Evolutionary conservation across 2,888 invertebrate genomes (phyloP).

Genomic region (Leptopilina syphax): DNA sequence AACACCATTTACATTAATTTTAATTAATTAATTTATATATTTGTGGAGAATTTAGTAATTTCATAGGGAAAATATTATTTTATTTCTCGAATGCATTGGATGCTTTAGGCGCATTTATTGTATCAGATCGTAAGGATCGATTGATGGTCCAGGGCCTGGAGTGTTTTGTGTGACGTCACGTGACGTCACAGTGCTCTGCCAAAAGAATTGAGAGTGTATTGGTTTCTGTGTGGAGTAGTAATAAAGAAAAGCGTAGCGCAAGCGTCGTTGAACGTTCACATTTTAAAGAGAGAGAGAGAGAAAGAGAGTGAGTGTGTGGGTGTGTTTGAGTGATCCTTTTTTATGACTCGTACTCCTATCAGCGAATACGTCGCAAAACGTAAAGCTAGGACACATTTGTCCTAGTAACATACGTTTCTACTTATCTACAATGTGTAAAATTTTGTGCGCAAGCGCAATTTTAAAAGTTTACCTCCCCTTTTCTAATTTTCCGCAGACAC

Average conservation of each 20-base stretch:
- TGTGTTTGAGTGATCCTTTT: slow-evolving; percentile 5
- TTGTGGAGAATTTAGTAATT: too few relatives aligned
- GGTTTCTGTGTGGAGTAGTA: slow-evolving; percentile 45
- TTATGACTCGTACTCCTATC: slow-evolving; percentile 7
- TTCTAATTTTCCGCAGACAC: neutral
- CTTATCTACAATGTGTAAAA: neutral
- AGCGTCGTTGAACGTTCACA: neutral
- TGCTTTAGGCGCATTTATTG: neutral
- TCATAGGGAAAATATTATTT: neutral
- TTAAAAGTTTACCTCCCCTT: neutral
- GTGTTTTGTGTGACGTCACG: slow-evolving; percentile 58
- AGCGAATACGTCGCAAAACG: slow-evolving; percentile 6
- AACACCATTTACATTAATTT: neutral
- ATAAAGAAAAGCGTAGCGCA: slow-evolving; percentile 42
- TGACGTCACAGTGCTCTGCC: slow-evolving; percentile 55
- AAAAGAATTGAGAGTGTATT: neutral
- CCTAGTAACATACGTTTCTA: slow-evolving; percentile 11
- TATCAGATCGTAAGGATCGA: slow-evolving; percentile 53
- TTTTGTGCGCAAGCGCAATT: neutral
- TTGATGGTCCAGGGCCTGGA: slow-evolving; percentile 56
- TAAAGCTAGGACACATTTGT: neutral
- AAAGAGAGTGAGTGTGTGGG: neutral
- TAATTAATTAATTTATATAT: too few relatives aligned
- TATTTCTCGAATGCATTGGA: neutral
- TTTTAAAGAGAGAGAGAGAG: neutral